phyloP scores from a whole-genome alignment of 2,888 invertebrate species.

The Elmis aenea region DNA sequence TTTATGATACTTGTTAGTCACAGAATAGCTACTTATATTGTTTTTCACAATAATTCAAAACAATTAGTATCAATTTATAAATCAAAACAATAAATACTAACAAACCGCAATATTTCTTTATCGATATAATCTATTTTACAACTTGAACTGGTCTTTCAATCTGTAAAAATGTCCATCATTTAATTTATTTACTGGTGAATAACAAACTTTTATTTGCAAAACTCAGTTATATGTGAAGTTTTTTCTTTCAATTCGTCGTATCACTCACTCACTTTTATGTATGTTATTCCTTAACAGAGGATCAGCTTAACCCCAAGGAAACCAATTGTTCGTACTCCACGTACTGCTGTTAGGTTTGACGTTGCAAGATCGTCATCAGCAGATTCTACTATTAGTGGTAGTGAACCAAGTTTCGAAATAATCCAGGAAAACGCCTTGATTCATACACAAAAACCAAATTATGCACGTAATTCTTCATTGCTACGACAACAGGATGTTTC shows the following conservation, averaged over 20 bases:
- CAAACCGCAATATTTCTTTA: too few species aligned
- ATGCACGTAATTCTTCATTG: not conserved
- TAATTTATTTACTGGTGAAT: too few species aligned
- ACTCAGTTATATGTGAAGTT: too few species aligned
- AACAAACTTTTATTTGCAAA: too few species aligned
- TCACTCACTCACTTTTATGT: slow-evolving; percentile 2
- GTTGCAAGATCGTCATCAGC: slow-evolving; percentile 13
- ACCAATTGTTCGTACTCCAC: slow-evolving; percentile 26
- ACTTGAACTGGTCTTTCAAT: too few species aligned
- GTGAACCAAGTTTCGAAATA: slow-evolving; percentile 2
- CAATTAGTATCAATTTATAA: too few species aligned
- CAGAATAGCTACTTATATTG: too few species aligned
- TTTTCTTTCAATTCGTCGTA: slow-evolving; percentile 5
- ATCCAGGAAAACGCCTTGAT: slow-evolving; percentile 11
- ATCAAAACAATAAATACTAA: too few species aligned
- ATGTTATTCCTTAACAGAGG: slow-evolving; percentile 15
- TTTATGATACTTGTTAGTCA: too few species aligned
- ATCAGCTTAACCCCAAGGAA: slow-evolving; percentile 29
- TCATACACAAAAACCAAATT: slow-evolving; percentile 3
- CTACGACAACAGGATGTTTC: not conserved
- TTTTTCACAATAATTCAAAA: too few species aligned
- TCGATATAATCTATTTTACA: too few species aligned
- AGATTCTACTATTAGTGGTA: slow-evolving; percentile 9
- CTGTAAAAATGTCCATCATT: too few species aligned
- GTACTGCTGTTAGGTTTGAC: slow-evolving; percentile 24